Evolutionary conservation across 2,888 invertebrate species (phyloP).

Genomic region (Bombylius major): DNA sequence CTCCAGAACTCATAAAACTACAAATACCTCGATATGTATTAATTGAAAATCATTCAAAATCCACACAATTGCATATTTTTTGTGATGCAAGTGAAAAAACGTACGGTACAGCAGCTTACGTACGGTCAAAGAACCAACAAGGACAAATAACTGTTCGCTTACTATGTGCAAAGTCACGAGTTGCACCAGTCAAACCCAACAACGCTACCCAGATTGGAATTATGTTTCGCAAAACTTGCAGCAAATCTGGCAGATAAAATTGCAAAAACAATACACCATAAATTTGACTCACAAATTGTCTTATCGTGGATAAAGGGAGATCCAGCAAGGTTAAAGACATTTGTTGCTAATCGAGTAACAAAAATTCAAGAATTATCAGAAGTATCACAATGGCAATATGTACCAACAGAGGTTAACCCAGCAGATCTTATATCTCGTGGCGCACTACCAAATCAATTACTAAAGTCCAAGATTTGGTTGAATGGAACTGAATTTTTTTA

Average conservation of each 20-base stretch:
- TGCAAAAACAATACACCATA: background rate
- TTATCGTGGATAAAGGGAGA: background rate
- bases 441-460: slow-evolving; percentile 4
- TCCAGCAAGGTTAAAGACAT: background rate
- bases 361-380: slow-evolving; percentile 7
- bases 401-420: slow-evolving; percentile 7
- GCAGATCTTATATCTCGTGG: slow-evolving; percentile 14
- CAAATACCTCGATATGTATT: background rate
- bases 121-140: background rate
- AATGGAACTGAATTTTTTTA: slow-evolving; percentile 10
- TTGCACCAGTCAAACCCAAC: slow-evolving; percentile 12
- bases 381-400: slow-evolving; percentile 7
- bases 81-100: too few species aligned
- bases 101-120: background rate
- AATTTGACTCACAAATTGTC: slow-evolving; percentile 5
- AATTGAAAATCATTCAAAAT: background rate
- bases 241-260: background rate
- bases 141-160: slow-evolving; percentile 7
- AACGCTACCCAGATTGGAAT: slow-evolving; percentile 16
- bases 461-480: slow-evolving; percentile 11
- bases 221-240: slow-evolving; percentile 11
- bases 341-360: slow-evolving; percentile 14
- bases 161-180: slow-evolving; percentile 7
- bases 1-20: background rate
- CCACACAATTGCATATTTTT: background rate